phyloP scores from a whole-genome alignment of 2,113 vertebrate genomes.

The Gnathonemus longibarbis region DNA sequence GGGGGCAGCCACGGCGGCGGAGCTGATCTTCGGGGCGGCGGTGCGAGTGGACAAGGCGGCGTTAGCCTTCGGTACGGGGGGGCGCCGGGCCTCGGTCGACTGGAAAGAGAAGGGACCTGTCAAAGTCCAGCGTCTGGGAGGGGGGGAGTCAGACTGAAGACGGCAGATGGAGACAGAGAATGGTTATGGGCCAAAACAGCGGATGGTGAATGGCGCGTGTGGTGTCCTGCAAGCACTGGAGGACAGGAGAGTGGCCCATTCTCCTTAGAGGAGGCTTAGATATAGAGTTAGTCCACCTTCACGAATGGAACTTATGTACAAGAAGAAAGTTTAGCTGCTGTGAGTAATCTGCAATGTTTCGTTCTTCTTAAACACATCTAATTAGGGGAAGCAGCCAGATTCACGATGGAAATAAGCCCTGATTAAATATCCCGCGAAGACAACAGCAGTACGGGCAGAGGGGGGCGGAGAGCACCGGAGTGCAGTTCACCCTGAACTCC shows the following conservation, averaged over 20 bases:
- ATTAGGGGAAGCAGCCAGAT: background rate
- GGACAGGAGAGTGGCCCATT: background rate
- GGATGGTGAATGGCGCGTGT: background rate
- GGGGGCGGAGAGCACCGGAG: background rate
- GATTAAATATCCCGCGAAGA: background rate
- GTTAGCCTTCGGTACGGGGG: conserved; percentile 63
- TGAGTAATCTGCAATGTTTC: background rate
- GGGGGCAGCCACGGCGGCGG: conserved; percentile 35
- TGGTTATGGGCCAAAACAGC: background rate
- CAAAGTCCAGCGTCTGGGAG: background rate
- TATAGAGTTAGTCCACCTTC: background rate
- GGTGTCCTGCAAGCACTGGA: background rate
- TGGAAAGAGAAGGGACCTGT: conserved; percentile 29
- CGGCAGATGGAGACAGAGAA: background rate
- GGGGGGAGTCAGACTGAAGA: background rate
- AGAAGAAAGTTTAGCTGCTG: background rate
- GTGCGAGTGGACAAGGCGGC: conserved; percentile 32
- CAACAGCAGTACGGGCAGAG: background rate
- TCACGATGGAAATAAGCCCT: background rate
- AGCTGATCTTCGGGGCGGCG: conserved; percentile 54
- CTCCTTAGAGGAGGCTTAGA: background rate
- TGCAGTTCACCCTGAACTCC: background rate
- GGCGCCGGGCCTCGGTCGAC: conserved; percentile 51
- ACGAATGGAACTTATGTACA: background rate
- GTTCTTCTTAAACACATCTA: background rate